Conservation (phyloP, 2,113 vertebrate species). For the Falcunculus frontatus region DNA sequence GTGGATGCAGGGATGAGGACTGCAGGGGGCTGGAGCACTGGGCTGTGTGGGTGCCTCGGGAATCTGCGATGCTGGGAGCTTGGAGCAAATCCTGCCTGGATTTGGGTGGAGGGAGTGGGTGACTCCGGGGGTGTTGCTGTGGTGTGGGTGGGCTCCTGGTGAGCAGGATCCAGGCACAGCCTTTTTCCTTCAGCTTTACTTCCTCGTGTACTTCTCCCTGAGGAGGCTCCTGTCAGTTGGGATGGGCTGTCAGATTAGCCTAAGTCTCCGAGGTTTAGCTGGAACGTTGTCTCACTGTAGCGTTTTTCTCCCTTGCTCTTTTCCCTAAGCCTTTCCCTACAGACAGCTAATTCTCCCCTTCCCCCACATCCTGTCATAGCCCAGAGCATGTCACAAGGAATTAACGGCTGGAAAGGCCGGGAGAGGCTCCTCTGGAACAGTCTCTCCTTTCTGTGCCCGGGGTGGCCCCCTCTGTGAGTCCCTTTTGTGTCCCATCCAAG, state of each 20-base stretch:
- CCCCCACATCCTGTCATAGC: slow-evolving; percentile 43
- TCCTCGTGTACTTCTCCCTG: not conserved
- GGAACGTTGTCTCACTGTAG: not conserved
- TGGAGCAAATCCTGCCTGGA: not conserved
- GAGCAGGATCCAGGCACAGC: not conserved
- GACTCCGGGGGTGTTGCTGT: not conserved
- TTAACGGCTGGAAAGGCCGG: slow-evolving; percentile 40
- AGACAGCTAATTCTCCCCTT: slow-evolving; percentile 37
- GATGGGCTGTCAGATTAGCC: not conserved
- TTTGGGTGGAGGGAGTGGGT: not conserved
- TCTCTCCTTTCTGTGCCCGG: not conserved
- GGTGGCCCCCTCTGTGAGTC: slow-evolving; percentile 16
- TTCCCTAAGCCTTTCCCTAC: slow-evolving; percentile 39
- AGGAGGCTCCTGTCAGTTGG: not conserved
- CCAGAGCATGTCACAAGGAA: slow-evolving; percentile 47
- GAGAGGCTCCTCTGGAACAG: slow-evolving; percentile 32
- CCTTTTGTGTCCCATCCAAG: slow-evolving; percentile 51
- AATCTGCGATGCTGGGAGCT: not conserved
- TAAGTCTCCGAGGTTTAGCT: slow-evolving; percentile 22
- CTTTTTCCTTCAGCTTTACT: not conserved
- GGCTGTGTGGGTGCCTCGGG: not conserved
- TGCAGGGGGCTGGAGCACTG: not conserved
- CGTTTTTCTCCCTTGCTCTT: slow-evolving; percentile 27
- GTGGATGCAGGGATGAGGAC: not conserved
- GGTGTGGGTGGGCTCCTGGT: not conserved